phyloP scores from a whole-genome alignment of 2,888 invertebrate genomes.

The Plusia festucae region DNA sequence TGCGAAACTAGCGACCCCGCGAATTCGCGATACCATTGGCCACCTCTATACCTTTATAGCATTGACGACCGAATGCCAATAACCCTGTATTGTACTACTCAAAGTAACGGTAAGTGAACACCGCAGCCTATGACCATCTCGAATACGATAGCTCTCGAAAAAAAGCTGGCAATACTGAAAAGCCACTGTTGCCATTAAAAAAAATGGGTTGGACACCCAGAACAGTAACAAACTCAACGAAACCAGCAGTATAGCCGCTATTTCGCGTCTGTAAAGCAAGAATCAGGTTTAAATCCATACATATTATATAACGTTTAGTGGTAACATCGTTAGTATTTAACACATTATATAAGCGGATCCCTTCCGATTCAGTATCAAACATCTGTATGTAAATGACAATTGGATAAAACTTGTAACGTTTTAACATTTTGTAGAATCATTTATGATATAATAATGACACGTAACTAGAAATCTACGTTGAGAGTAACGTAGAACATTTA shows the following conservation, averaged over 20 bases:
- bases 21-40: too few species aligned
- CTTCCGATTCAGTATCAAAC: neutral
- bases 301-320: neutral
- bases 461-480: slow-evolving; percentile 42
- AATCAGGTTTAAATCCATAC: neutral
- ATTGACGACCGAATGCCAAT: neutral
- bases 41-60: neutral
- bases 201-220: neutral
- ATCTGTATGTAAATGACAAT: slow-evolving; percentile 9
- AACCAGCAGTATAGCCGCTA: neutral
- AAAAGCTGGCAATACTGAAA: too few species aligned
- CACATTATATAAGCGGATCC: slow-evolving; percentile 10
- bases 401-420: slow-evolving; percentile 25
- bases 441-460: slow-evolving; percentile 45
- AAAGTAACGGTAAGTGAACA: neutral
- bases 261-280: too few species aligned
- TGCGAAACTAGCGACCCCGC: too few species aligned
- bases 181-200: neutral
- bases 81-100: neutral
- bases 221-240: neutral
- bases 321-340: slow-evolving; percentile 6
- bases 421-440: slow-evolving; percentile 43
- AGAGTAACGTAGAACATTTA: slow-evolving; percentile 29
- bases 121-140: too few species aligned
- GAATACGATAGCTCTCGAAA: neutral